phyloP scores from a whole-genome alignment of 2,113 vertebrate genomes.

The Rhinolophus sinicus region DNA sequence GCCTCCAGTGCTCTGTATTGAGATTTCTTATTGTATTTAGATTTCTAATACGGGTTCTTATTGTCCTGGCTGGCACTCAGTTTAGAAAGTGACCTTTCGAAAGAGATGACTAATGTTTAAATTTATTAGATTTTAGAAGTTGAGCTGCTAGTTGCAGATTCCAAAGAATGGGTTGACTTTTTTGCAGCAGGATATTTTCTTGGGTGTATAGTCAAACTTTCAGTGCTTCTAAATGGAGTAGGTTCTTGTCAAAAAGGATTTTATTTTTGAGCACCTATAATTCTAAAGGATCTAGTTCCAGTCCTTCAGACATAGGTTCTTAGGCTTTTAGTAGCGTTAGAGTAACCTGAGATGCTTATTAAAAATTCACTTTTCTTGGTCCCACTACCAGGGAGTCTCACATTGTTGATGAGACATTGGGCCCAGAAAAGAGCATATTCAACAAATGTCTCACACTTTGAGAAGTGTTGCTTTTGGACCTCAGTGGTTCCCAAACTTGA shows the following conservation, averaged over 20 bases:
- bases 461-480: not conserved
- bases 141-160: not conserved
- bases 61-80: not conserved
- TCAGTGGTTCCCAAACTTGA: not conserved
- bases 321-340: not conserved
- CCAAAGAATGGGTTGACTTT: not conserved
- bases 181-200: constrained; percentile 40
- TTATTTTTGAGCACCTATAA: not conserved
- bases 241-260: constrained; percentile 1
- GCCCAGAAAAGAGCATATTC: not conserved
- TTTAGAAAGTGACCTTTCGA: constrained; percentile 40
- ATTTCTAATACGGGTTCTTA: not conserved
- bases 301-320: not conserved
- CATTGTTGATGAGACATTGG: not conserved
- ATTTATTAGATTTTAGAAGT: constrained; percentile 32
- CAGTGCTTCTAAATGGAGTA: not conserved
- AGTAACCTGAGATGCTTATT: not conserved
- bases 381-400: not conserved
- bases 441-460: not conserved
- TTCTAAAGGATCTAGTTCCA: not conserved
- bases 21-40: not conserved
- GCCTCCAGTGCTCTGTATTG: not conserved
- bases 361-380: constrained; percentile 43
- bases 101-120: constrained; percentile 17
- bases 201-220: constrained; percentile 27